Base-by-base conservation (phyloP, 2,113 vertebrate genomes). In the Stictonetta naevosa region DNA sequence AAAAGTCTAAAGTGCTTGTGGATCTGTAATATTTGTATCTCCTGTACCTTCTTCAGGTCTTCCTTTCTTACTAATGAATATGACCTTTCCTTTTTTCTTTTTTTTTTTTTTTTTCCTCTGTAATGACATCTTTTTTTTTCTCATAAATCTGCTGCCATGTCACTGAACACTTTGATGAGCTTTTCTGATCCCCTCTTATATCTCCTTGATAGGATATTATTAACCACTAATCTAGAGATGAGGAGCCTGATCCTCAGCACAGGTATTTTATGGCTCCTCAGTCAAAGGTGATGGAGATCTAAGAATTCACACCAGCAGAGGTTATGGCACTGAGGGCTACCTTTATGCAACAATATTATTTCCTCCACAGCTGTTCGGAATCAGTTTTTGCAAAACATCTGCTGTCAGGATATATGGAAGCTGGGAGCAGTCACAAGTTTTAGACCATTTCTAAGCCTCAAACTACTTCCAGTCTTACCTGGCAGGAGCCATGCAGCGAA, bases 91-190 rank as follows among this genome's bases (percentile, higher is more conserved):
- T 46, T 56, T 86, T 80, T 89, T 42, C 67, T 63, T 38, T 40
- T 33, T 14, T 58, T 69, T 46, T 44, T 44, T 46, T 46, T 46
- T 46, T 46, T 46, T 46, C 8, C 34, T 78, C 83, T 94, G 36
- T 95, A 93, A 93, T 94, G 93, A 93, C 36, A 75, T 84, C 74
- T 25, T 86, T 85, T 91, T 91, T 38, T 90, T 88, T 15, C 84
- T 88, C 92, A 93, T 96, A 95, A 96, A 96, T 95, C 95, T 96
- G 73, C 94, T 89, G 90, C 55, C 90, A 77, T 91, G 92, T 91
- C 94, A 95, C 38, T 2, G 94, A 95, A 83, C 91, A 91, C 62
- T 91, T 85, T 93, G 95, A 96, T 95, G 94, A 95, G 92, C 79
- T 96, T 95, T 93, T 86, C 95, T 88, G 91, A 93, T 92, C 95